Conservation (phyloP, 2,888 invertebrate species). For the Malachius bipustulatus region DNA sequence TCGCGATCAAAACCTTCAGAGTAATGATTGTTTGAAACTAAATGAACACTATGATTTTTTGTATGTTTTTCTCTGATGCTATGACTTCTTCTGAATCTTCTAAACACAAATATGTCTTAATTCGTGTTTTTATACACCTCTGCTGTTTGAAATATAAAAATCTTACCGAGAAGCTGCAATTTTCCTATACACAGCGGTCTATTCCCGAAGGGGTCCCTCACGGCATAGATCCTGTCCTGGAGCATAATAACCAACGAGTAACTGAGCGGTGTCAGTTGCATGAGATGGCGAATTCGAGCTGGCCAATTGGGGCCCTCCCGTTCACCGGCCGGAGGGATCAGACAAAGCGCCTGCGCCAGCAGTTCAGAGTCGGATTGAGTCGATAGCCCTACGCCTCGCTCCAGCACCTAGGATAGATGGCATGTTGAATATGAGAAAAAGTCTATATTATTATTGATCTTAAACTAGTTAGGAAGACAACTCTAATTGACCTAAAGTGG, state of each 20-base stretch:
- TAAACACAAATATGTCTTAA: too few relatives aligned
- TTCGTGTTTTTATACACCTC: too few relatives aligned
- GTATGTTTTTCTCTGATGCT: too few relatives aligned
- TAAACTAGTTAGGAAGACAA: too few relatives aligned
- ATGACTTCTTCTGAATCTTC: too few relatives aligned
- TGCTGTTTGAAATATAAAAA: too few relatives aligned
- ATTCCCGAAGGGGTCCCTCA: slow-evolving; percentile 96
- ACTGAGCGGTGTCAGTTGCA: slow-evolving; percentile 88
- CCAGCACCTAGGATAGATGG: slow-evolving; percentile 66
- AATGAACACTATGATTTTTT: too few relatives aligned
- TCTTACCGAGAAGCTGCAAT: slow-evolving; percentile 56
- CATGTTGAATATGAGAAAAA: too few relatives aligned
- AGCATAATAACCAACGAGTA: slow-evolving; percentile 93
- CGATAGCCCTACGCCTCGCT: slow-evolving; percentile 87
- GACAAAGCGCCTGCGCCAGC: slow-evolving; percentile 90
- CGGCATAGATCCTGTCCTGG: slow-evolving; percentile 86
- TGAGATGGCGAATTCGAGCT: slow-evolving; percentile 80
- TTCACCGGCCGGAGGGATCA: slow-evolving; percentile 81
- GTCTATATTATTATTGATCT: too few relatives aligned
- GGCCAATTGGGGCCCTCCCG: slow-evolving; percentile 86
- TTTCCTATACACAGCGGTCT: slow-evolving; percentile 91
- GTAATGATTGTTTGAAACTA: too few relatives aligned
- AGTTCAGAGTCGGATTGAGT: slow-evolving; percentile 95
- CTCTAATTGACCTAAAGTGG: too few relatives aligned
- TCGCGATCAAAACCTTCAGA: too few relatives aligned